A percentile compares a stretch with the other conserved stretches of the same genome.
Conservation (phyloP, 2,113 vertebrate genomes). For the Coracopsis vasa region DNA sequence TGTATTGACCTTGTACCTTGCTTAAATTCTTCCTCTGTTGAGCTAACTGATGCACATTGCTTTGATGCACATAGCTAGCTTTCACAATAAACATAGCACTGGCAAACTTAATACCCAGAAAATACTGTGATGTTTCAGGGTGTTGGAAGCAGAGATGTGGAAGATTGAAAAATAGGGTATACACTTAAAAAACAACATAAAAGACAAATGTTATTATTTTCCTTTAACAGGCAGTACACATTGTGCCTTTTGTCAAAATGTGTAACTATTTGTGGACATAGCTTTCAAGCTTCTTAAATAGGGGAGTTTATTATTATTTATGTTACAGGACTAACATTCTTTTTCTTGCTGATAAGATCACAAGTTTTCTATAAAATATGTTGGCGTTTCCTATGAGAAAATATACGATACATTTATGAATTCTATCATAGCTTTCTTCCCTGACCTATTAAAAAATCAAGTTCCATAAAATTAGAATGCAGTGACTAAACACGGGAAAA, state of each 20-base stretch:
- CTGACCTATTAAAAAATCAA: neutral
- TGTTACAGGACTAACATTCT: neutral
- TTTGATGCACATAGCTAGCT: neutral
- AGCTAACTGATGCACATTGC: neutral
- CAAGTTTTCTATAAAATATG: neutral
- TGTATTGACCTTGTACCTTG: neutral
- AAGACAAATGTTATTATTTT: neutral
- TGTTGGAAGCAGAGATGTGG: neutral
- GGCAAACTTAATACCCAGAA: neutral
- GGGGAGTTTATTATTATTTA: rapidly evolving
- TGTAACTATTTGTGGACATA: neutral
- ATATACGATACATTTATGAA: neutral
- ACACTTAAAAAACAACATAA: neutral
- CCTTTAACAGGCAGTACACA: neutral
- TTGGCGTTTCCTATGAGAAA: neutral
- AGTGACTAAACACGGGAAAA: neutral
- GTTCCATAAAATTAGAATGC: neutral
- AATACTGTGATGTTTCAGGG: neutral
- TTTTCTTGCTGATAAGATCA: neutral
- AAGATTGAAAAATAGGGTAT: neutral
- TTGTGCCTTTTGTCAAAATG: neutral
- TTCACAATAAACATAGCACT: neutral
- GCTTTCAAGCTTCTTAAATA: neutral
- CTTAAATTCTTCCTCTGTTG: neutral
- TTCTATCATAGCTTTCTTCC: neutral